Base-by-base conservation (phyloP, 2,888 invertebrate genomes). In the Linnaemya tessellans region DNA sequence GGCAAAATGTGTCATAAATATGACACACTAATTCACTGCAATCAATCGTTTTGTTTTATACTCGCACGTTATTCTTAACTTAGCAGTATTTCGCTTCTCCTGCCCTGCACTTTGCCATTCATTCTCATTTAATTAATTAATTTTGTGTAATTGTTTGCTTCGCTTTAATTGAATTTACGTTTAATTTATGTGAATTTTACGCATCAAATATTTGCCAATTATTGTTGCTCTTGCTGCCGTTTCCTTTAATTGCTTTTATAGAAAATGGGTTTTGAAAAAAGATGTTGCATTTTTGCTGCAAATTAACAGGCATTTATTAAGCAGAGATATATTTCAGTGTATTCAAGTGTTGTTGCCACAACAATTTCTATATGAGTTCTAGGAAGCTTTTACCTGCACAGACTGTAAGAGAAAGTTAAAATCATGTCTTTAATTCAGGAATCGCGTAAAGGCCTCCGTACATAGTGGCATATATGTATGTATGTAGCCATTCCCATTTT, bases 161-260 rank as follows among this genome's bases (percentile, higher is more conserved):
- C 89, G 90, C 90, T 90, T 90, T 91, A 90, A 90, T 90, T 91
- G 90, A 90, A 91, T 90, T 89, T 90, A 89, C 90, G 89, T 91
- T 90, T 90, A 90, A 90, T 90, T 90, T 91, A 89, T 88, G 81
- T 83, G 84, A 81, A 84, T 87, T 84, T 83, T 67, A 77, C 83
- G 83, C 84, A 80, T 84, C 77, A 81, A 81, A 78, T 80, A 81
- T 80, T 79, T 75, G 65, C 62, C 41, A 68, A 62, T 78, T 51
- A 75, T 58, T 56, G 22, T 68, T 38, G 62, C 35, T 62, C 10
- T n/a, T 73, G 20, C 35, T 62, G n/a, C 38, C 62, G 38, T 65
- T 30, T 46, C 46, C 65, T 30, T 30, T 65, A 65, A 65, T 51
- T 51, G 62, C 35, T 22, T 74, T 74, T 62, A 58, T 62, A 49